Base-by-base conservation (phyloP, 2,113 vertebrate genomes). In the Benthochromis sp. region DNA sequence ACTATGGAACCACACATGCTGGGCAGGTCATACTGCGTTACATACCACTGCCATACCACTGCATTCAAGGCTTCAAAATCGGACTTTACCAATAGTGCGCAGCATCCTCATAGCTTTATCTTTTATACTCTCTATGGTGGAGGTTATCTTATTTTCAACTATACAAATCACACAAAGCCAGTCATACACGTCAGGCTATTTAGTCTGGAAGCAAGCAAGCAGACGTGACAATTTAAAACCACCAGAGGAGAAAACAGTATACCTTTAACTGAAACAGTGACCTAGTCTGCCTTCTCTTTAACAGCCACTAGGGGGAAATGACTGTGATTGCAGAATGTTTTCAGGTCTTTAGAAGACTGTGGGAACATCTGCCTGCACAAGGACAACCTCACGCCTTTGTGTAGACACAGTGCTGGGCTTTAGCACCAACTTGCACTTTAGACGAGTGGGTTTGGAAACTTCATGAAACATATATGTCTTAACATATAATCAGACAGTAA, bases 1-100 rank as follows among this genome's bases (percentile, higher is more conserved):
- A 98, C 97, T 97, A 98, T 97, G 96, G 96, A 98, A 97, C 97
- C 97, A 5, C 66, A 1, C 0, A 5, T 8, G 3, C 10, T 2
- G 1, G 0, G 4, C 0, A 13, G 1, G 3, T 66, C 4, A 55
- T 55, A 27, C 21, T 8, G 11, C 11, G 1, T 13, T 24, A 55
- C 21, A 24, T 55, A 55, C 21, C 53, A 24, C 21, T 55, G 53
- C 53, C 11, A 24, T 24, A 7, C 53, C 2, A 27, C 54, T 55
- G 21, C 11, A 55, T 55, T 55, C 54, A 55, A 55, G 21, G 6
- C 21, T 24, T 24, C 11, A 4, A 13, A 12, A 24, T 55, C 0
- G 0, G 54, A 27, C 11, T 55, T 55, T 13, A 55, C 6, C 21
- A 55, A 27, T 6, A 55, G 10, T 24, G 10, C 0, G 4, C 53